These are phyloP conservation scores for Volucella inflata DNA, from an alignment of 2,888 invertebrate species.

Conservation along the genomic window DNA sequence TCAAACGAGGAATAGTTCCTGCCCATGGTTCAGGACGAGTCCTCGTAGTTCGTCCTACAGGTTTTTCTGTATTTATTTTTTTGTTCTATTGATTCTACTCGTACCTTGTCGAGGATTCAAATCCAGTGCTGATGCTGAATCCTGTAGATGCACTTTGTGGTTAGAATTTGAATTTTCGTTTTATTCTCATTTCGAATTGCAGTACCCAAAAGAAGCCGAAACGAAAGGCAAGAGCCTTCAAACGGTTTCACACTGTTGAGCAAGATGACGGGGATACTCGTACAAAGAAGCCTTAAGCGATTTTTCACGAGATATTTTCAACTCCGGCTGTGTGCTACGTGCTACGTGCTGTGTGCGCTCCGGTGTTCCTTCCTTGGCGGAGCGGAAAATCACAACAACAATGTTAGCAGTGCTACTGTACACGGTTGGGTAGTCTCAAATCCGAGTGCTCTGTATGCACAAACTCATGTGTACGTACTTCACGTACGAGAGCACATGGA, in stretches of 20 bases:
- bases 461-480: background rate
- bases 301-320: slow-evolving; percentile 40
- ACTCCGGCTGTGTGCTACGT: background rate
- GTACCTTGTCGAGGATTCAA: slow-evolving; percentile 16
- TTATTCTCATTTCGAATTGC: background rate
- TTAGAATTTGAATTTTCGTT: slow-evolving; percentile 16
- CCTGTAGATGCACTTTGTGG: slow-evolving; percentile 35
- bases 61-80: background rate
- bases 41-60: too few relatives aligned
- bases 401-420: slow-evolving; percentile 4
- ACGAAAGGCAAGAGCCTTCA: background rate
- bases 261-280: slow-evolving; percentile 4
- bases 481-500: background rate
- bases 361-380: slow-evolving; percentile 12
- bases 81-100: background rate
- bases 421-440: background rate
- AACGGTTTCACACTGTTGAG: slow-evolving; percentile 40
- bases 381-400: slow-evolving; percentile 38
- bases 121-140: slow-evolving; percentile 8
- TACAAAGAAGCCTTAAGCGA: slow-evolving; percentile 31
- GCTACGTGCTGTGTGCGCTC: background rate
- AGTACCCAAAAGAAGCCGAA: too few relatives aligned
- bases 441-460: too few relatives aligned
- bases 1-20: too few relatives aligned
- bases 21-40: too few relatives aligned